These are phyloP conservation scores for Acanthosepion pharaonis DNA, from an alignment of 2,888 invertebrate species.

Conservation along the genomic window DNA sequence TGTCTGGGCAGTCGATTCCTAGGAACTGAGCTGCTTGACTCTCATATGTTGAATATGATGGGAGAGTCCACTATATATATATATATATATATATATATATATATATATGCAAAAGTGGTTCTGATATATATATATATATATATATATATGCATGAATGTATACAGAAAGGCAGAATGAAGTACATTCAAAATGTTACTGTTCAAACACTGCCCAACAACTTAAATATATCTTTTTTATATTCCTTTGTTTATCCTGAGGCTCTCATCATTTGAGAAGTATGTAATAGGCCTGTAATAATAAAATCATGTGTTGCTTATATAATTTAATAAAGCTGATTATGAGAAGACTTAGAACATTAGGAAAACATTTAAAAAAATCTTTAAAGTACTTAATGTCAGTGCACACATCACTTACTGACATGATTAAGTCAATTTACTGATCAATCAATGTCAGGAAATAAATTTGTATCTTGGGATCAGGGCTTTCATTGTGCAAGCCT, in stretches of 20 bases:
- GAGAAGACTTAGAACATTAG: background rate
- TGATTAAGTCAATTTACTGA: background rate
- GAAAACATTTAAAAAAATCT: background rate
- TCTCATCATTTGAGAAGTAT: background rate
- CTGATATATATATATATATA: too few species aligned
- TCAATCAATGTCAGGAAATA: background rate
- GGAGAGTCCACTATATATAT: too few species aligned
- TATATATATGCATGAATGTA: too few species aligned
- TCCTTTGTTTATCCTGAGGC: background rate
- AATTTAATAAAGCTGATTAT: background rate
- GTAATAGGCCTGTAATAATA: background rate
- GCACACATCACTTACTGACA: background rate
- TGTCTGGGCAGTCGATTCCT: too few species aligned
- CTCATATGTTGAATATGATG: too few species aligned
- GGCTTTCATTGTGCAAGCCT: too few species aligned
- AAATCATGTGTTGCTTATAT: background rate
- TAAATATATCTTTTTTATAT: background rate
- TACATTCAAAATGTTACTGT: too few species aligned
- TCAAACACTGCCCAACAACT: too few species aligned
- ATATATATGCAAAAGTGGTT: too few species aligned
- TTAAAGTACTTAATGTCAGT: background rate
- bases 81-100: too few species aligned
- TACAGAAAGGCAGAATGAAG: too few species aligned
- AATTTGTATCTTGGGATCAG: background rate
- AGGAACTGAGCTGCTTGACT: too few species aligned